Base-by-base conservation (phyloP, 2,888 invertebrate genomes). In the Mesorhabditis belari region DNA sequence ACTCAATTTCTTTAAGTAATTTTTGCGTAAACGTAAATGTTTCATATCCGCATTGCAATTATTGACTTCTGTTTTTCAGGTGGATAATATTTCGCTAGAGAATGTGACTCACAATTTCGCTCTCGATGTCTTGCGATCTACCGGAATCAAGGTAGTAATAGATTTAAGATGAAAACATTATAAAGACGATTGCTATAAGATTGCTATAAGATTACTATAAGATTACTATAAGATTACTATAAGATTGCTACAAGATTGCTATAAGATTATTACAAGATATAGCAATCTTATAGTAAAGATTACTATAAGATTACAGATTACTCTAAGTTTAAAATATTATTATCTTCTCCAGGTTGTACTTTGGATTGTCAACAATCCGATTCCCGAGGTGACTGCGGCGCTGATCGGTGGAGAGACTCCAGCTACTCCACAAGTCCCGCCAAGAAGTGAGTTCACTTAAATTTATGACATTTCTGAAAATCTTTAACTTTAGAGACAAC, bases 91-190 rank as follows among this genome's bases (percentile, higher is more conserved):
- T 77, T 89, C 91, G 83, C 84, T 96, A 80, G 92, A 92, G 82
- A 92, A 93, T 83, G 94, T 96, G 70, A 90, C 92, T 59, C 96
- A 96, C 82, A 95, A 96, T 82, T 91, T 94, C 77, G 96, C 96
- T n/a, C 96, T 98, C 62, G 89, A 89, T 58, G 92, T 92, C 51
- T 85, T 96, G 73, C 96, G 95, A 84, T 90, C 92, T 58, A 91
- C 94, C 29, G 89, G 90, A 69, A 93, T 95, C 80, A 87, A 90
- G 73, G 95, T 93, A 58, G n/a, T n/a, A n/a, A n/a, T n/a, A n/a
- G n/a, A n/a, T n/a, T n/a, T n/a, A n/a, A n/a, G n/a, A n/a, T n/a
- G n/a, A n/a, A n/a, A n/a, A n/a, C n/a, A n/a, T n/a, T n/a, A n/a
- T n/a, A n/a, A n/a, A n/a, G n/a, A n/a, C n/a, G n/a, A n/a, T n/a